A percentile compares a stretch with the other conserved stretches of the same genome.
Evolutionary conservation across 2,797 vertebrate genomes (phyloP).

Genomic region (Muscicapa comitata): DNA sequence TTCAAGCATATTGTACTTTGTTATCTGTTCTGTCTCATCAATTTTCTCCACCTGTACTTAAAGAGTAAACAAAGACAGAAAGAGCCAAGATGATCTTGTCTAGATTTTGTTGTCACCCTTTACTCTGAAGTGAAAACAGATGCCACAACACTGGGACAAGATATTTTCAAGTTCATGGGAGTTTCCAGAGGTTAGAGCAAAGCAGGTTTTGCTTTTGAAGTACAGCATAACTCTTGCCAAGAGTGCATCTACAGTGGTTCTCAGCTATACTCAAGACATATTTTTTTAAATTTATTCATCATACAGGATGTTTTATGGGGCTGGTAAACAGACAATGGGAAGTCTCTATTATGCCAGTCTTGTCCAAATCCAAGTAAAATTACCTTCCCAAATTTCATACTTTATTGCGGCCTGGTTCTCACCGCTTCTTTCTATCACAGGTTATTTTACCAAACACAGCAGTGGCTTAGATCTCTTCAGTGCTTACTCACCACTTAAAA

Average conservation of each 20-base stretch:
- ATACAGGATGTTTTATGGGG: neutral
- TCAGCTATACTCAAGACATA: neutral
- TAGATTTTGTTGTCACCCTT: neutral
- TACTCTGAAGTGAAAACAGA: neutral
- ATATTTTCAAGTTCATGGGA: neutral
- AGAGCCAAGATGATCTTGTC: neutral
- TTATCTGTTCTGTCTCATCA: neutral
- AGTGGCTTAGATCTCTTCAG: neutral
- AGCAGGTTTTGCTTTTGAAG: neutral
- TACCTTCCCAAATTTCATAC: neutral
- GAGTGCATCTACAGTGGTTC: neutral
- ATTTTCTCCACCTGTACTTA: neutral
- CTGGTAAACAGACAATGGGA: neutral
- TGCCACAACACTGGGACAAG: neutral
- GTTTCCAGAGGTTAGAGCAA: neutral
- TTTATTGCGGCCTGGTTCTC: neutral
- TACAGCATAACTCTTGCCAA: neutral
- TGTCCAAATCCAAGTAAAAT: neutral
- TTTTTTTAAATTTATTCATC: neutral
- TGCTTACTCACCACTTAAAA: slow-evolving; percentile 28
- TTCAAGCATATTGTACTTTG: neutral
- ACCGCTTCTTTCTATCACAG: neutral
- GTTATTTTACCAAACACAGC: neutral
- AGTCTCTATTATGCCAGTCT: neutral
- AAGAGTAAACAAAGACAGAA: neutral